Evolutionary conservation across 2,797 vertebrate species (phyloP).

Genomic region (Phataginus tricuspis): DNA sequence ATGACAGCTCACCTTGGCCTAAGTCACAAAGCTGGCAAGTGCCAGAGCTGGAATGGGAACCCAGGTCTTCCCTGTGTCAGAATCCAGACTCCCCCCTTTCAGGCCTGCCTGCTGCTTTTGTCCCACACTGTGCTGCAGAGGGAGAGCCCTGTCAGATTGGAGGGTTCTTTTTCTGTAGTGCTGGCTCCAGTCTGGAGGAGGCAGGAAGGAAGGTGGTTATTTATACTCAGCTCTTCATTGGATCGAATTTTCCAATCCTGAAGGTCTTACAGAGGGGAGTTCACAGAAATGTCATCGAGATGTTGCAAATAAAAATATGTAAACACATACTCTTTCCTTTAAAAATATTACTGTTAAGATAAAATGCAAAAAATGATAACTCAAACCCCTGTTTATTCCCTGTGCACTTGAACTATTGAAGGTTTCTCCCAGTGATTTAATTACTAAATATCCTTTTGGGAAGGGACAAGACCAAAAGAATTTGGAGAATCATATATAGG

Average conservation of each 20-base stretch:
- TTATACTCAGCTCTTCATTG: conserved; percentile 65
- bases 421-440: not conserved
- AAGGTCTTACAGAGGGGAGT: not conserved
- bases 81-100: not conserved
- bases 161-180: not conserved
- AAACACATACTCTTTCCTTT: not conserved
- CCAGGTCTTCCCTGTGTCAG: fast-evolving
- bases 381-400: not conserved
- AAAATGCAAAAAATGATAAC: not conserved
- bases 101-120: not conserved
- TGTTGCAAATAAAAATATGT: not conserved
- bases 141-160: not conserved
- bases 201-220: conserved; percentile 67
- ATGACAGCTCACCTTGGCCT: not conserved
- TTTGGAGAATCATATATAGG: not conserved
- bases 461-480: not conserved
- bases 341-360: not conserved
- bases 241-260: conserved; percentile 59
- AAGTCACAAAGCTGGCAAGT: not conserved
- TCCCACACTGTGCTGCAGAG: not conserved
- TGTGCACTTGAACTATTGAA: not conserved
- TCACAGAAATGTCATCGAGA: conserved; percentile 34
- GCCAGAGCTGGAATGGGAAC: not conserved
- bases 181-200: conserved; percentile 13
- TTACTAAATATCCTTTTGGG: not conserved